phyloP scores from a whole-genome alignment of 2,113 vertebrate genomes.

The Myotis lucifugus region DNA sequence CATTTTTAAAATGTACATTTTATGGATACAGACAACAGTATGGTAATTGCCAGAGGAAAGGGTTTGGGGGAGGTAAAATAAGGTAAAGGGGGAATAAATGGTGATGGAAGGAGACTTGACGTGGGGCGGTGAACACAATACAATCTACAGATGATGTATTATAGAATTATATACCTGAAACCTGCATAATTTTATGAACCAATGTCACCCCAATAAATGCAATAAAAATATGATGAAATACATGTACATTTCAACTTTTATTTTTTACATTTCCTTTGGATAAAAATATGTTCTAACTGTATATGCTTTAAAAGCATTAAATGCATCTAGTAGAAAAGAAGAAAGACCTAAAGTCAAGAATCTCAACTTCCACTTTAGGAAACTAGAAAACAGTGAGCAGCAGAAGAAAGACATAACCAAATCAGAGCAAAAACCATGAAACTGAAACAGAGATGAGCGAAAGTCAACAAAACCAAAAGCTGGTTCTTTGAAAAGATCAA shows the following conservation, averaged over 20 bases:
- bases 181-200: neutral
- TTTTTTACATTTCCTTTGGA: neutral
- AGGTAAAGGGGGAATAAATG: neutral
- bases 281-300: neutral
- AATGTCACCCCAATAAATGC: neutral
- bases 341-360: too few species aligned
- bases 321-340: neutral
- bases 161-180: neutral
- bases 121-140: neutral
- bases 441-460: neutral
- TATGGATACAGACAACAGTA: neutral
- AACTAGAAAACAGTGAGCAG: neutral
- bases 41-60: neutral
- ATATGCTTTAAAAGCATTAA: neutral
- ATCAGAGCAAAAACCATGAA: neutral
- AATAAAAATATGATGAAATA: neutral
- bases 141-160: neutral
- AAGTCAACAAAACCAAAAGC: neutral
- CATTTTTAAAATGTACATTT: neutral
- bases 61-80: neutral
- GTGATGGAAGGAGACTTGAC: neutral
- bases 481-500: too few species aligned
- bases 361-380: too few species aligned
- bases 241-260: neutral
- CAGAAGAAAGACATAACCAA: neutral